Base-by-base conservation (phyloP, 2,797 vertebrate species). In the Protonibea diacanthus region DNA sequence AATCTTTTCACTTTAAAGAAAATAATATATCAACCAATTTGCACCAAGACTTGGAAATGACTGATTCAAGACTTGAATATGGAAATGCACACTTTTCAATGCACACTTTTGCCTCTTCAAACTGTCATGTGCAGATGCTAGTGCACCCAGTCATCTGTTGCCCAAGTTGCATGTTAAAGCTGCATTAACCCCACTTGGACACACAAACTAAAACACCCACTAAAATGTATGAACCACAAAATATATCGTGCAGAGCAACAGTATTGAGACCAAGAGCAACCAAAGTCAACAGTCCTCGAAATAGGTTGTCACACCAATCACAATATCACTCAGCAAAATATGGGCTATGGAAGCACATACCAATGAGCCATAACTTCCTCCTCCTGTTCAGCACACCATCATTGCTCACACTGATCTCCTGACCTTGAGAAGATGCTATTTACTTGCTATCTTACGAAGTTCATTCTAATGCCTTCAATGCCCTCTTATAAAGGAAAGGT, bases 231-330 rank as follows among this genome's bases (percentile, higher is more conserved):
- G 47, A 78, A 55, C 11, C 68, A 68, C 45, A 40, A 57, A 12
- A 1, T n/a, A 7, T 25, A 60, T 14, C 49, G 4, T 69, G 58
- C 45, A 79, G 18, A 71, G 9, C 53, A 67, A 78, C 67, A 63
- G 27, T 59, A 21, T 29, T 67, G 21, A 66, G n/a, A 69, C 15
- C 45, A 45, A 74, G 61, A 69, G 57, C 71, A 80, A 59, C 33
- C 65, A 78, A 53, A 53, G 10, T 52, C 70, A 73, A 58, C 63
- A 2, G 40, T 27, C 59, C 53, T 63, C 29, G 47, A 21, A 40
- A 20, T 42, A n/a, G 29, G 25, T 40, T 25, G 12, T 72, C 52
- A 69, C 6, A 70, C 3, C 29, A 49, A 71, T 65, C 57, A 60
- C 33, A 68, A 6, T 11, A 15, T 23, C 6, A 53, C 5, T 56